phyloP scores from a whole-genome alignment of 2,113 vertebrate genomes.

The Malurus alboscapulatus region DNA sequence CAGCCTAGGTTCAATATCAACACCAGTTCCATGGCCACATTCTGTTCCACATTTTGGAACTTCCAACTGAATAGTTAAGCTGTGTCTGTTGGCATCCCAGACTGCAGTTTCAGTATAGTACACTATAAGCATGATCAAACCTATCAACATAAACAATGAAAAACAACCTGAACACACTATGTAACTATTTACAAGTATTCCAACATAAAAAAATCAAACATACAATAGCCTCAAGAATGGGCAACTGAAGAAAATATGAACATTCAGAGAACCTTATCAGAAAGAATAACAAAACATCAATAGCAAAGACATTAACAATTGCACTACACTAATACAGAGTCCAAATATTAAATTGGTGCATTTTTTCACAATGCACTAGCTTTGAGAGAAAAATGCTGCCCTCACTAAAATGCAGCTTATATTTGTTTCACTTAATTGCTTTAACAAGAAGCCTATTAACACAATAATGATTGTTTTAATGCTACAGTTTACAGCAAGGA shows the following conservation, averaged over 20 bases:
- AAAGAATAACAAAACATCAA: constrained; percentile 73
- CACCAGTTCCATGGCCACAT: constrained; percentile 33
- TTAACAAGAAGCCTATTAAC: constrained; percentile 78
- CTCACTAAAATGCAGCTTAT: constrained; percentile 70
- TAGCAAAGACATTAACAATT: constrained; percentile 65
- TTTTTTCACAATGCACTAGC: constrained; percentile 78
- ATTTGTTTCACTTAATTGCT: constrained; percentile 75
- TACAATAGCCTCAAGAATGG: constrained; percentile 53
- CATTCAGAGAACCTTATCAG: constrained; percentile 59
- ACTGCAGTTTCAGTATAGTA: constrained; percentile 58
- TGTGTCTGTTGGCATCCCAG: constrained; percentile 62
- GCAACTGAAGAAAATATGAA: constrained; percentile 49
- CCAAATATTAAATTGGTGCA: constrained; percentile 70
- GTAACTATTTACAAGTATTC: constrained; percentile 72
- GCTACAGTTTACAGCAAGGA: constrained; percentile 88
- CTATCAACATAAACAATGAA: constrained; percentile 69
- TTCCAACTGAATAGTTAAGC: constrained; percentile 38
- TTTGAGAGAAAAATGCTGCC: constrained; percentile 73
- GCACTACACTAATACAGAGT: constrained; percentile 77
- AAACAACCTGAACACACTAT: constrained; percentile 62
- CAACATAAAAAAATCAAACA: constrained; percentile 18
- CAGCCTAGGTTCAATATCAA: constrained; percentile 51
- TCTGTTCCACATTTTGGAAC: constrained; percentile 46
- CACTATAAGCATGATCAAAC: constrained; percentile 64
- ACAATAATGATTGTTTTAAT: constrained; percentile 91